Evolutionary conservation across 1,140 invertebrate genomes (phyloP).

Genomic region (Bathynomus jamesi): DNA sequence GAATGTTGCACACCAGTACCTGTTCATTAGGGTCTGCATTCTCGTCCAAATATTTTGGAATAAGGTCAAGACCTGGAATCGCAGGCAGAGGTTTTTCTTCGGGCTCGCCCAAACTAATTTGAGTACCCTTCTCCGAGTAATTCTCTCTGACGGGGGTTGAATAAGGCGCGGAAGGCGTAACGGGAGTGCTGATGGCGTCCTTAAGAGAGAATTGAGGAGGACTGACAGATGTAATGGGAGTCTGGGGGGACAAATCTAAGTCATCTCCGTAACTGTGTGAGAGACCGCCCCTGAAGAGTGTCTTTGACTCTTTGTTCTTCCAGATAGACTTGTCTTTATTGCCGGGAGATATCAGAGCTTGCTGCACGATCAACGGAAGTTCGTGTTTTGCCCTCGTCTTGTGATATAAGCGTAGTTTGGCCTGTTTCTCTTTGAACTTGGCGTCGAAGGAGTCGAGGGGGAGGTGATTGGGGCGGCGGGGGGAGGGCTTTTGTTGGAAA

Average conservation of each 20-base stretch:
- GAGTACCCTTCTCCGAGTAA: not conserved
- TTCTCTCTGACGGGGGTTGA: conserved; percentile 25
- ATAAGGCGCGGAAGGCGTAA: conserved; percentile 16
- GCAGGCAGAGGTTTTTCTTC: conserved; percentile 19
- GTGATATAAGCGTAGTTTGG: conserved; percentile 31
- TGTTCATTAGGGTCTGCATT: conserved; percentile 23
- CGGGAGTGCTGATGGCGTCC: conserved; percentile 29
- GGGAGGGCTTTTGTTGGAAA: conserved; percentile 7
- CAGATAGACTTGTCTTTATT: conserved; percentile 8
- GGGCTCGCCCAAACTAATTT: conserved; percentile 7
- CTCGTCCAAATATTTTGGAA: conserved; percentile 25
- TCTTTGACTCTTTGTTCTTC: conserved; percentile 12
- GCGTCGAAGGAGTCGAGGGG: conserved; percentile 33
- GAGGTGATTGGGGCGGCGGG: conserved; percentile 31
- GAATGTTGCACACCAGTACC: too few relatives aligned
- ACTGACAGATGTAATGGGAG: conserved; percentile 17
- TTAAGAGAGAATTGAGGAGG: conserved; percentile 31
- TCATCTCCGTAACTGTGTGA: conserved; percentile 32
- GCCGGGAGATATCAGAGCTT: conserved; percentile 25
- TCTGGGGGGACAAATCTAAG: conserved; percentile 27
- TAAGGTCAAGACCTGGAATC: conserved; percentile 27
- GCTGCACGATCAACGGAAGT: conserved; percentile 26
- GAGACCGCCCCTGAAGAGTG: conserved; percentile 25
- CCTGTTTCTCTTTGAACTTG: conserved; percentile 36
- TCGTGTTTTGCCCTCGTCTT: conserved; percentile 26